Evolutionary conservation across 2,888 invertebrate genomes (phyloP).

Genomic region (Amiota minor): DNA sequence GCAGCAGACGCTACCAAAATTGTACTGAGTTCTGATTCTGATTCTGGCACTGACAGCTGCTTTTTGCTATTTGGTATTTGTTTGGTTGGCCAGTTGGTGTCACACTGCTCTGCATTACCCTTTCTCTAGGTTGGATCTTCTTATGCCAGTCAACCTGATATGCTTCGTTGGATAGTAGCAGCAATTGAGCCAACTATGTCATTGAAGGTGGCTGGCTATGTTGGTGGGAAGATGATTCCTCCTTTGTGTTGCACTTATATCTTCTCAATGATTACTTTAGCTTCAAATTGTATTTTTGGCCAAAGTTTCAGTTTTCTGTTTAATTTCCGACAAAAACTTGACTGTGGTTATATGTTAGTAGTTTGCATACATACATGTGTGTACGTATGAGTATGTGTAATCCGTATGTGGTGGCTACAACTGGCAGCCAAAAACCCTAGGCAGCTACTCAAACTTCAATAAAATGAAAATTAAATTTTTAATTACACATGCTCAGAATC

Average conservation of each 20-base stretch:
- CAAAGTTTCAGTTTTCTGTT: conserved; percentile 7
- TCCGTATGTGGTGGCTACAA: background rate
- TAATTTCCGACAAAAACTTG: conserved; percentile 13
- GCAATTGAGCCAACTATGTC: background rate
- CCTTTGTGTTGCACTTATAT: too few relatives aligned
- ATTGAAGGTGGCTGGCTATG: background rate
- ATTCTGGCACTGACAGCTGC: background rate
- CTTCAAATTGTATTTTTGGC: background rate
- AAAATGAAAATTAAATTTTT: conserved; percentile 9
- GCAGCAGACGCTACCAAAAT: background rate
- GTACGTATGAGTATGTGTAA: background rate
- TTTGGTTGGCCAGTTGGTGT: too few relatives aligned
- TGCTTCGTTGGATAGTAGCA: background rate
- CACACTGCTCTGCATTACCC: too few relatives aligned
- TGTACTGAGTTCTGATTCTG: too few relatives aligned
- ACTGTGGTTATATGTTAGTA: background rate
- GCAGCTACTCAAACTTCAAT: conserved; percentile 4
- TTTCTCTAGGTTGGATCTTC: too few relatives aligned
- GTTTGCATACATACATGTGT: background rate
- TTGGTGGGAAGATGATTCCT: background rate
- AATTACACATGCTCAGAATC: background rate
- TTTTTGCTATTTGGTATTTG: background rate
- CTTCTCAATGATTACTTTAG: too few relatives aligned
- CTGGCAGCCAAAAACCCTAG: background rate
- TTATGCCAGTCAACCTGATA: too few relatives aligned